A percentile compares a stretch with the other conserved stretches of the same genome.
Evolutionary conservation across 2,888 invertebrate genomes (phyloP).

Genomic region (Lycophotia porphyrea): DNA sequence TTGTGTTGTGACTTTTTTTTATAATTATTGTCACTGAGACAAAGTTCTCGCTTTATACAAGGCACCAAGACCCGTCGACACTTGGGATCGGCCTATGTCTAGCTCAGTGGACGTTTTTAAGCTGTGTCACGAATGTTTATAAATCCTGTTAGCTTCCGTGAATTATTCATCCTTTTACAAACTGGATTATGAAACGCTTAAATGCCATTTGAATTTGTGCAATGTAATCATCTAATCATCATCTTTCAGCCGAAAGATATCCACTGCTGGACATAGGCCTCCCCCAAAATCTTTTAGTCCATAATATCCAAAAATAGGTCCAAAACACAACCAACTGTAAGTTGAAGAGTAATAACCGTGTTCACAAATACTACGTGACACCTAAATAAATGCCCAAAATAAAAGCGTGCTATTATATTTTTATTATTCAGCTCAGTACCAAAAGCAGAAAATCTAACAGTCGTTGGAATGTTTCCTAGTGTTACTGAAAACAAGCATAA

Average conservation of each 20-base stretch:
- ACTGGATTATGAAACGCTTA: neutral
- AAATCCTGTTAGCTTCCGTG: neutral
- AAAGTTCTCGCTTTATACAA: neutral
- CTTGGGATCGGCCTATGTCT: neutral
- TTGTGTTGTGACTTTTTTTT: neutral
- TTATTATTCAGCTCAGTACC: too few species aligned
- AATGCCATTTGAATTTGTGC: too few species aligned
- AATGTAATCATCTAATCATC: too few species aligned
- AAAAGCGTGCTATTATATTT: too few species aligned
- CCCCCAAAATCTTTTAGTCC: too few species aligned
- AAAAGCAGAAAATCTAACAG: too few species aligned
- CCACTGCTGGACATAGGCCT: too few species aligned
- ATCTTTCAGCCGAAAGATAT: too few species aligned
- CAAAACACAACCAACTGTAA: too few species aligned
- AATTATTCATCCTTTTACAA: neutral
- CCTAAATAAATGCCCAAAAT: too few species aligned
- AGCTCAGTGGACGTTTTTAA: neutral
- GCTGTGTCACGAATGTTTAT: neutral
- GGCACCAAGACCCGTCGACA: neutral
- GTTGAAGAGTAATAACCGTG: too few species aligned
- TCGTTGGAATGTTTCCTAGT: neutral
- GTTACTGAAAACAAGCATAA: neutral
- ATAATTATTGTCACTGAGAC: neutral
- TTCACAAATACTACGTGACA: too few species aligned
- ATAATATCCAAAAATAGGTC: neutral